Evolutionary conservation across 2,113 vertebrate species (phyloP).

Genomic region (Rhea pennata): DNA sequence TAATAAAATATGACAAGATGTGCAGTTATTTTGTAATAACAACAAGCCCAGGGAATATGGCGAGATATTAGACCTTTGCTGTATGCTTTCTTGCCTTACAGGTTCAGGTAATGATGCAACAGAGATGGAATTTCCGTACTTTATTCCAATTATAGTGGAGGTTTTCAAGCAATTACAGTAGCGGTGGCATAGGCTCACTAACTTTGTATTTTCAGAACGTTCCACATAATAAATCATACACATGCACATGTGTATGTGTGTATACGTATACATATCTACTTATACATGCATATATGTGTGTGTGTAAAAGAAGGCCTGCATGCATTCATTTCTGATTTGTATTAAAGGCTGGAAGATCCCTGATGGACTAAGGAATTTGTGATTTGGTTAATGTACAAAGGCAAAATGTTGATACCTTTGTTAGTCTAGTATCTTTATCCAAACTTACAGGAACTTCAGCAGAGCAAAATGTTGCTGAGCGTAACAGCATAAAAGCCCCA

Average conservation of each 20-base stretch:
- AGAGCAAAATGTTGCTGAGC: not conserved
- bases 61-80: not conserved
- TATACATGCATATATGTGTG: not conserved
- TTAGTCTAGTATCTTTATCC: not conserved
- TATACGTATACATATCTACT: too few species aligned
- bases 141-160: not conserved
- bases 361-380: not conserved
- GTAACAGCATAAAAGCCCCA: not conserved
- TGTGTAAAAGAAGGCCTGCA: not conserved
- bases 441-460: rapidly evolving
- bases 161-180: not conserved
- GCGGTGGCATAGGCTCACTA: not conserved
- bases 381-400: not conserved
- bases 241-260: not conserved
- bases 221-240: not conserved
- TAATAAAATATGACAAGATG: not conserved
- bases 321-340: not conserved
- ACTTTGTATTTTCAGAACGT: not conserved
- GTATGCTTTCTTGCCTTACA: not conserved
- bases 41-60: not conserved
- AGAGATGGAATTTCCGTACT: not conserved
- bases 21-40: not conserved
- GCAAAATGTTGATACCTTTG: not conserved
- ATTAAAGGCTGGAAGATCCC: not conserved
- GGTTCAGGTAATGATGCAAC: not conserved